These are phyloP conservation scores for Acanthisitta chloris DNA, from an alignment of 2,113 vertebrate genomes.

Conservation along the genomic window DNA sequence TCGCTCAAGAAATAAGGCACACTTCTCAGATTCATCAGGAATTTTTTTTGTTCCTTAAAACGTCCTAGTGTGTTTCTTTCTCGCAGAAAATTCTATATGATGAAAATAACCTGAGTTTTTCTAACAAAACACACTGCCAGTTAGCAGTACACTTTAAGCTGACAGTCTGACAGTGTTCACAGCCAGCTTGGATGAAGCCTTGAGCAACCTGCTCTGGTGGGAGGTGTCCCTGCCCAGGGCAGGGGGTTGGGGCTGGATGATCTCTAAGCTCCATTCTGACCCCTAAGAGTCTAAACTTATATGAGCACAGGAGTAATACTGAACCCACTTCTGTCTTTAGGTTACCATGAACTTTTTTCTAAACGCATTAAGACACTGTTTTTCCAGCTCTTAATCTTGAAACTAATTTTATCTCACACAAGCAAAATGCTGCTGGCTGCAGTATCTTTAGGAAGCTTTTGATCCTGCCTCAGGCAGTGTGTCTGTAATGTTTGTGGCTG, in stretches of 20 bases:
- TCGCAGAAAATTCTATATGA: neutral
- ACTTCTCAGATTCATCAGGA: neutral
- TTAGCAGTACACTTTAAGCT: neutral
- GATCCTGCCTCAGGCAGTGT: neutral
- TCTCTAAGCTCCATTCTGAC: too few relatives aligned
- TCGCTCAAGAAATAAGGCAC: neutral
- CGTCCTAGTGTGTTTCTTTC: accelerated
- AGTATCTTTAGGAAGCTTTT: neutral
- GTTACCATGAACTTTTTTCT: neutral
- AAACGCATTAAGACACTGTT: neutral
- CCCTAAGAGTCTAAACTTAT: too few relatives aligned
- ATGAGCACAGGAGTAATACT: neutral
- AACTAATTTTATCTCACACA: neutral
- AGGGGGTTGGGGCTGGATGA: too few relatives aligned
- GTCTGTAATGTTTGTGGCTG: too few relatives aligned
- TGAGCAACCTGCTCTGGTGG: too few relatives aligned
- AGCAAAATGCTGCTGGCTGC: neutral
- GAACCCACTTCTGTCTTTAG: neutral
- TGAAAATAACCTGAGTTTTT: neutral
- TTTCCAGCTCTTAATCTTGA: neutral
- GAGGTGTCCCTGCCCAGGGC: too few relatives aligned
- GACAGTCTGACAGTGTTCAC: too few relatives aligned
- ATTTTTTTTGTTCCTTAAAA: neutral
- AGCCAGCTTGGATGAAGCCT: too few relatives aligned
- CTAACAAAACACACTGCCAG: neutral